A percentile compares a stretch with the other conserved stretches of the same genome.
Conservation (phyloP, 2,888 invertebrate species). For the Norana najaformis region DNA sequence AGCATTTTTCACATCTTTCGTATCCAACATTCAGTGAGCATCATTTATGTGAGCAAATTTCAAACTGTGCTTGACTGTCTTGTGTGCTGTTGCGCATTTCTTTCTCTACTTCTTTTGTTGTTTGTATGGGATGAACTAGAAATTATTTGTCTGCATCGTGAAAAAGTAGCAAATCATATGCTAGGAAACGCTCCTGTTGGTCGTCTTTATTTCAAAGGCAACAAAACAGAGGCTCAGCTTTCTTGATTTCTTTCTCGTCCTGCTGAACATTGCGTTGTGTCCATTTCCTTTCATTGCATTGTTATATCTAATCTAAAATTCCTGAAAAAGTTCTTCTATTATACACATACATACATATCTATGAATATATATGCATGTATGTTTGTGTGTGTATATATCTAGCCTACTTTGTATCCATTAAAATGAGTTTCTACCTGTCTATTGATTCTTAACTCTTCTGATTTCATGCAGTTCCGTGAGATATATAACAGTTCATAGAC, state of each 20-base stretch:
- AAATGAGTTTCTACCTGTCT: background rate
- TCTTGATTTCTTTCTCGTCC: background rate
- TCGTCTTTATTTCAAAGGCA: background rate
- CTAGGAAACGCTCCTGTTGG: background rate
- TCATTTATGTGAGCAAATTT: background rate
- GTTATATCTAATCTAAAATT: background rate
- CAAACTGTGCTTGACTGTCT: background rate
- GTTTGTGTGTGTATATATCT: no score
- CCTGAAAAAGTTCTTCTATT: background rate
- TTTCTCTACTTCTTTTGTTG: no score
- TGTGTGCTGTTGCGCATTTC: background rate
- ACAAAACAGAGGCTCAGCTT: background rate
- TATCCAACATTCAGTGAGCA: background rate
- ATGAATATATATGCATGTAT: no score
- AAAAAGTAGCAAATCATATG: background rate
- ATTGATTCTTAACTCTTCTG: background rate
- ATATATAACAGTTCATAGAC: background rate
- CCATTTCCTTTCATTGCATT: background rate
- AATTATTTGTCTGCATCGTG: background rate
- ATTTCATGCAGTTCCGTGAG: background rate
- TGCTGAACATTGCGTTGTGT: no score
- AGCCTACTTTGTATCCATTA: no score
- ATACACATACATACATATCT: no score
- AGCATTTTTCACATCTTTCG: background rate
- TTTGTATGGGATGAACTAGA: background rate